These are phyloP conservation scores for Ectemnius cavifrons DNA, from an alignment of 2,888 invertebrate species.

Conservation along the genomic window DNA sequence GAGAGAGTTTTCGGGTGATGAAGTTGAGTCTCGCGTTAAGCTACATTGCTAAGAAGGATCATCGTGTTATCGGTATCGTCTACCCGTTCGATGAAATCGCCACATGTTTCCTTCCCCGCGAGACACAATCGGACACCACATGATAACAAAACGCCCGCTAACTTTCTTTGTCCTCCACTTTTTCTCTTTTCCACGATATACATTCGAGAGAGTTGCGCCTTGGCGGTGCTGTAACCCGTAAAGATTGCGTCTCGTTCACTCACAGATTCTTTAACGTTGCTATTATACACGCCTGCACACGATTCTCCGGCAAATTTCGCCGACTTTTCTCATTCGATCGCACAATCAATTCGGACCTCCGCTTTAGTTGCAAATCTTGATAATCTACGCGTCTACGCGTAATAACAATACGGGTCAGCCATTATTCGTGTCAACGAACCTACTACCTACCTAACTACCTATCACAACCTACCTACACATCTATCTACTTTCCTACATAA, in stretches of 20 bases:
- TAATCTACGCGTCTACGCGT: conserved; percentile 48
- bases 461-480: not conserved
- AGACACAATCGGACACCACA: not conserved
- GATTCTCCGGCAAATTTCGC: no score
- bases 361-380: not conserved
- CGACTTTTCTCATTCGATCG: no score
- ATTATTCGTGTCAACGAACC: conserved; percentile 54
- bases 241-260: no score
- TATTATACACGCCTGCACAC: no score
- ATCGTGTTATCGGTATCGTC: conserved; percentile 9
- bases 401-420: conserved; percentile 68
- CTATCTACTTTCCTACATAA: not conserved
- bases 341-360: not conserved
- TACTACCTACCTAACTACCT: conserved; percentile 19
- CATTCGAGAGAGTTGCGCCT: not conserved
- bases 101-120: not conserved
- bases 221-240: not conserved
- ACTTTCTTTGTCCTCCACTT: not conserved
- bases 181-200: not conserved
- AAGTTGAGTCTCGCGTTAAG: not conserved
- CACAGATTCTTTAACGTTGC: no score
- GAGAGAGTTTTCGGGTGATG: not conserved
- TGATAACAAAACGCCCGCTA: conserved; percentile 1
- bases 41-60: conserved; percentile 1
- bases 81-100: not conserved